phyloP scores from a whole-genome alignment of 2,888 invertebrate species.

The Phrixothrix hirtus region DNA sequence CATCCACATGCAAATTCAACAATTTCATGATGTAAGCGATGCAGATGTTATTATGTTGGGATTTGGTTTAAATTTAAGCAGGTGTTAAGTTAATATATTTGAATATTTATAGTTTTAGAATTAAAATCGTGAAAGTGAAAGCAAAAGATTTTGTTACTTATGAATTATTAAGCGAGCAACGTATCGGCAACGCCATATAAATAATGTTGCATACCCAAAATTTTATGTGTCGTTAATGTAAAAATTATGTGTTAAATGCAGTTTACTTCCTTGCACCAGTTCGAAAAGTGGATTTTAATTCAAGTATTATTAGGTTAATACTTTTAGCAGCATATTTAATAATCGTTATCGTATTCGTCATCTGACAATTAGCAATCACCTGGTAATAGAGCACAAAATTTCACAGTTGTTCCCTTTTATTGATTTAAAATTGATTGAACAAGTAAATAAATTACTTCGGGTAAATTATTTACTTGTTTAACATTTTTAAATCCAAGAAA shows the following conservation, averaged over 20 bases:
- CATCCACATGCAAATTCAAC: slow-evolving; percentile 12
- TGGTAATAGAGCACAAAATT: too few species aligned
- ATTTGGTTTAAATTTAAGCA: slow-evolving; percentile 31
- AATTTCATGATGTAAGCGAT: slow-evolving; percentile 28
- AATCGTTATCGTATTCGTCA: slow-evolving; percentile 15
- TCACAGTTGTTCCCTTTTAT: too few species aligned
- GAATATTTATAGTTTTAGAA: slow-evolving; percentile 17
- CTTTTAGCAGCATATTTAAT: slow-evolving; percentile 18
- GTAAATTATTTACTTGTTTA: too few species aligned
- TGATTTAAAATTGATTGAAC: too few species aligned
- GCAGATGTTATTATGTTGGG: slow-evolving; percentile 33
- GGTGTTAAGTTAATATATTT: slow-evolving; percentile 18
- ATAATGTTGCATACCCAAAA: slow-evolving; percentile 16
- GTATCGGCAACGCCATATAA: slow-evolving; percentile 12
- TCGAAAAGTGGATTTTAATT: slow-evolving; percentile 32
- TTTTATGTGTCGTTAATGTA: slow-evolving; percentile 32
- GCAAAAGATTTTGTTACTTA: slow-evolving; percentile 25
- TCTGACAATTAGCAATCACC: slow-evolving; percentile 16
- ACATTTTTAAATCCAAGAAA: too few species aligned
- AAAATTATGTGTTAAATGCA: slow-evolving; percentile 33
- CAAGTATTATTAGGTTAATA: slow-evolving; percentile 29
- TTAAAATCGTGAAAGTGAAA: slow-evolving; percentile 32
- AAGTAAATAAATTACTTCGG: too few species aligned
- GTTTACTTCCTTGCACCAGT: slow-evolving; percentile 31
- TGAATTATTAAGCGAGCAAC: slow-evolving; percentile 17